phyloP scores from a whole-genome alignment of 2,888 invertebrate species.

The Apamea monoglypha region DNA sequence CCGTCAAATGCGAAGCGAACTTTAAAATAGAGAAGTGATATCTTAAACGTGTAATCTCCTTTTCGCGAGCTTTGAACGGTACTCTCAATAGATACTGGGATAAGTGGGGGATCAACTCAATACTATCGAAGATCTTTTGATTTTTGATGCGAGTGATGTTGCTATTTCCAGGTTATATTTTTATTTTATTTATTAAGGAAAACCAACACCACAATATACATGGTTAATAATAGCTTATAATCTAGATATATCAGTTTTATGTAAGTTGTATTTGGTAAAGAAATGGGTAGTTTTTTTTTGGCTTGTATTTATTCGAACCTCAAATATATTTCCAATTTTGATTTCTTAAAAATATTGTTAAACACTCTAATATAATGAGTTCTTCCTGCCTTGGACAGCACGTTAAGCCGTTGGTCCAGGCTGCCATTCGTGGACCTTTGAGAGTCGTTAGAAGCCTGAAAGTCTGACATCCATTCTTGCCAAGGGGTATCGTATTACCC shows the following conservation, averaged over 20 bases:
- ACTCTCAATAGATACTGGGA: conserved; percentile 32
- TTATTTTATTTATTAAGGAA: no score
- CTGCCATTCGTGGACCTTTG: no score
- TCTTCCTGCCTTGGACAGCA: no score
- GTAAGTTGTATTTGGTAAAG: not conserved
- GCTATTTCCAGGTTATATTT: not conserved
- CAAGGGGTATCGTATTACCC: no score
- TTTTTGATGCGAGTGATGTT: conserved; percentile 21
- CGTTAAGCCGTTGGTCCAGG: no score
- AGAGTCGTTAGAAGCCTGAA: no score
- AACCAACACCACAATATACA: no score
- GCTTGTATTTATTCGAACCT: not conserved
- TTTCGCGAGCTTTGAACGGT: conserved; percentile 40
- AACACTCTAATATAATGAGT: not conserved
- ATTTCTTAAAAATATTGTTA: not conserved
- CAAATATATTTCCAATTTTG: not conserved
- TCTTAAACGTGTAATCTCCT: conserved; percentile 32
- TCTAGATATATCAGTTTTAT: no score
- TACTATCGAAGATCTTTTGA: conserved; percentile 23
- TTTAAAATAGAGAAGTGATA: conserved; percentile 41
- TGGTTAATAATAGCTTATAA: no score
- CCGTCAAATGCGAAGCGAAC: conserved; percentile 7
- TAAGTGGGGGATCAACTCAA: conserved; percentile 52
- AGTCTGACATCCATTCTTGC: no score
- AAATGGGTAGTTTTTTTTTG: not conserved